A percentile compares a stretch with the other conserved stretches of the same genome.
These are phyloP conservation scores for Drosophila eugracilis DNA, from an alignment of 1,140 invertebrate species.

Conservation along the genomic window DNA sequence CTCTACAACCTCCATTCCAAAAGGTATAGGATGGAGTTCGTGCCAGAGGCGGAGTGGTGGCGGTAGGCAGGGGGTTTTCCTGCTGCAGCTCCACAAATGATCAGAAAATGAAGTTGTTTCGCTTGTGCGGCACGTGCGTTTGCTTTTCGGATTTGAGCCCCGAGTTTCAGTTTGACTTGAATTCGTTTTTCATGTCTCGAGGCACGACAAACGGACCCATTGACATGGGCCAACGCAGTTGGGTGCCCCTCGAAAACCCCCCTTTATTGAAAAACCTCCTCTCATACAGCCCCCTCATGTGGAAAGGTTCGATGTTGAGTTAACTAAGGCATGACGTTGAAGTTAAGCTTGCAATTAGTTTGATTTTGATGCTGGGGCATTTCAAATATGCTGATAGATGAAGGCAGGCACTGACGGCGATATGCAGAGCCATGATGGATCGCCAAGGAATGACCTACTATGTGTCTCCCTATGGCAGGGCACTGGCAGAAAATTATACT, in stretches of 20 bases:
- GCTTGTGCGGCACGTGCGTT: conserved; percentile 81
- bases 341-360: conserved; percentile 56
- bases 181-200: conserved; percentile 53
- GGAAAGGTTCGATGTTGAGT: conserved; percentile 53
- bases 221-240: conserved; percentile 61
- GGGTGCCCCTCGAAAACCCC: conserved; percentile 30
- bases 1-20: conserved; percentile 51
- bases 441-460: conserved; percentile 20
- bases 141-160: conserved; percentile 60
- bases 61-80: conserved; percentile 5
- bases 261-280: not conserved
- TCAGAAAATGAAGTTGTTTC: conserved; percentile 80
- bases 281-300: conserved; percentile 11
- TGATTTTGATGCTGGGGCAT: conserved; percentile 56
- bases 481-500: not conserved
- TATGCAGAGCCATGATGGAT: conserved; percentile 43
- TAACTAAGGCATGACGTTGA: conserved; percentile 57
- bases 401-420: conserved; percentile 19
- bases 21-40: not conserved
- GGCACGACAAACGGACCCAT: conserved; percentile 55
- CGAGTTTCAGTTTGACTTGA: conserved; percentile 30
- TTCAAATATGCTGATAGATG: conserved; percentile 55
- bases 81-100: conserved; percentile 59
- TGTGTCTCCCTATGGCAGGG: too few species aligned
- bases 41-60: not conserved